Percentiles rank a stretch among this genome's conserved stretches.
Evolutionary conservation across 2,797 vertebrate genomes (phyloP).

Genomic region (Prunella strophiata): DNA sequence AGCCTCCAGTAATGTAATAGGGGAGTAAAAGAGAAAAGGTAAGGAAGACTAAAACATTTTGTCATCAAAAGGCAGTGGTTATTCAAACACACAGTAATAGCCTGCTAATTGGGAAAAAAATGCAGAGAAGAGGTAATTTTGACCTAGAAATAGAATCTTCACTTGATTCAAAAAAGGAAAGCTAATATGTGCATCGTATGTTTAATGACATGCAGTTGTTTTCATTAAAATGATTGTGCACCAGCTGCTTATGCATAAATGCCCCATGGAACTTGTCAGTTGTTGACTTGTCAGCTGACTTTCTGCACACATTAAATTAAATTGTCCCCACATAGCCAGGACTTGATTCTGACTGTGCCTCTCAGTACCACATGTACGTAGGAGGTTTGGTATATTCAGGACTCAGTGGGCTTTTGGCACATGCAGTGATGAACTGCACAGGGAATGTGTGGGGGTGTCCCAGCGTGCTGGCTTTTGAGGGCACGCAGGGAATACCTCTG

Average conservation of each 20-base stretch:
- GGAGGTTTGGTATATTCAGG: not conserved
- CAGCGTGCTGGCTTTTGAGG: accelerated
- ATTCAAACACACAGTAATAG: not conserved
- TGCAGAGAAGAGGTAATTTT: not conserved
- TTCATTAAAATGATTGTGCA: not conserved
- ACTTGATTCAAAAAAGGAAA: not conserved
- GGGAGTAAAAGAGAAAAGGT: not conserved
- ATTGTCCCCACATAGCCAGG: not conserved
- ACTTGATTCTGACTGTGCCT: not conserved
- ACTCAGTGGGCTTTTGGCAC: not conserved
- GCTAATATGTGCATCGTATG: not conserved
- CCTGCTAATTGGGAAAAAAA: not conserved
- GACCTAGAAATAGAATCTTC: not conserved
- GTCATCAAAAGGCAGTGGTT: not conserved
- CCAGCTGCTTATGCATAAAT: not conserved
- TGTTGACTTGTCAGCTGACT: not conserved
- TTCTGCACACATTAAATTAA: not conserved
- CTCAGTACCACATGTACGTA: accelerated
- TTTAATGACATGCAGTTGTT: not conserved
- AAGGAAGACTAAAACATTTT: not conserved
- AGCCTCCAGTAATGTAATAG: not conserved
- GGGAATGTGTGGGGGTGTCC: not conserved
- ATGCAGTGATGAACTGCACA: not conserved
- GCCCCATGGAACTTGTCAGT: not conserved
- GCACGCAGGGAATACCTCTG: not conserved